Evolutionary conservation across 2,888 invertebrate genomes (phyloP).

Genomic region (Charanyca ferruginea): DNA sequence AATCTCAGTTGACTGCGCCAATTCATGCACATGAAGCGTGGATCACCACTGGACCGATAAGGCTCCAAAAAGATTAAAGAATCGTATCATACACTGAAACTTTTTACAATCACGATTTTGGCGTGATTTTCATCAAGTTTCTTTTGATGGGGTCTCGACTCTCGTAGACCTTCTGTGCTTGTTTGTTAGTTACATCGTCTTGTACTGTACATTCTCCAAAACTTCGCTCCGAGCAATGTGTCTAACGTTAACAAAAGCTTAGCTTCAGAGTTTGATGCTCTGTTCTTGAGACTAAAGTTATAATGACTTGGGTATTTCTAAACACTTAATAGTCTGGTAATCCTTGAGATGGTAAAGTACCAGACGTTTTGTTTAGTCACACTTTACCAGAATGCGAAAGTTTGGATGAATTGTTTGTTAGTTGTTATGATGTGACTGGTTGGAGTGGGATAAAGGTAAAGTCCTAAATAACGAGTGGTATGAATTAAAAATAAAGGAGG

Average conservation of each 20-base stretch:
- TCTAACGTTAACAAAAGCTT: conserved; percentile 63
- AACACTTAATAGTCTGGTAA: conserved; percentile 51
- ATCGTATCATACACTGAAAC: neutral
- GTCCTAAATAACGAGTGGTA: neutral
- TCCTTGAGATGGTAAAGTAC: conserved; percentile 19
- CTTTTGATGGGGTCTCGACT: too few species aligned
- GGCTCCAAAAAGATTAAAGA: neutral
- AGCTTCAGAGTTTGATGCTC: conserved; percentile 61
- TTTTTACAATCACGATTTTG: neutral
- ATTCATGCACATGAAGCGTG: too few species aligned
- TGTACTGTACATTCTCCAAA: conserved; percentile 35
- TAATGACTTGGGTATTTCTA: conserved; percentile 57
- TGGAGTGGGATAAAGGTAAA: neutral
- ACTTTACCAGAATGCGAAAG: conserved; percentile 27
- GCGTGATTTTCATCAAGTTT: neutral
- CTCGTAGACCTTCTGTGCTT: conserved; percentile 29
- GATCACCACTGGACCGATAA: too few species aligned
- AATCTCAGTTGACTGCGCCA: too few species aligned
- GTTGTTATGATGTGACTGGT: neutral
- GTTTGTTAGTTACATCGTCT: neutral
- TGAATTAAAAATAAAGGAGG: too few species aligned
- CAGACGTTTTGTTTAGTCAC: conserved; percentile 25
- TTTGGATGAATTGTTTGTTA: conserved; percentile 21
- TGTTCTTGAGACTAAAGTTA: conserved; percentile 53
- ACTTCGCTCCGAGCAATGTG: conserved; percentile 58